A percentile compares a stretch with the other conserved stretches of the same genome.
Conservation (phyloP, 2,888 invertebrate species). For the Labia minor region DNA sequence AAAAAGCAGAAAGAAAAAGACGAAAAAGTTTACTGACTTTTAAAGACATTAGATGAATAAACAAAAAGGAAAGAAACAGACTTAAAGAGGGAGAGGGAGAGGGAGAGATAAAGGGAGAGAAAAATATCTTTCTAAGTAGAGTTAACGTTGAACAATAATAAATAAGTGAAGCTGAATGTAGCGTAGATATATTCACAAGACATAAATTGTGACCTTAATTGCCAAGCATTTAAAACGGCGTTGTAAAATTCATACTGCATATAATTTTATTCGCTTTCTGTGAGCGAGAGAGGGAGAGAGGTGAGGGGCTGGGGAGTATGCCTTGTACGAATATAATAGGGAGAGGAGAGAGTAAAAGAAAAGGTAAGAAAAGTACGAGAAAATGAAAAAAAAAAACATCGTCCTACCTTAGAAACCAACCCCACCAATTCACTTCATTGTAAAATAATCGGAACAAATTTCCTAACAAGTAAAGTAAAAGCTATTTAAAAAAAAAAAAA, state of each 20-base stretch:
- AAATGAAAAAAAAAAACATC: too few relatives aligned
- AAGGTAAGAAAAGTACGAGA: too few relatives aligned
- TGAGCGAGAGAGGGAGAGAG: not conserved
- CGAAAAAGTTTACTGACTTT: not conserved
- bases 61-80: not conserved
- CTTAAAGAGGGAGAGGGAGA: too few relatives aligned
- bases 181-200: slow-evolving; percentile 7
- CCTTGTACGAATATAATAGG: not conserved
- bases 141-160: slow-evolving; percentile 13
- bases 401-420: too few relatives aligned
- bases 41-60: not conserved
- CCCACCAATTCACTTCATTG: too few relatives aligned
- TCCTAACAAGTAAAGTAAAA: too few relatives aligned
- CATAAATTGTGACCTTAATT: slow-evolving; percentile 13
- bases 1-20: too few relatives aligned
- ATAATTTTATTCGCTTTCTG: slow-evolving; percentile 13
- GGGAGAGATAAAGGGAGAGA: too few relatives aligned
- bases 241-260: slow-evolving; percentile 13
- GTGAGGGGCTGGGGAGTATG: not conserved
- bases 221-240: slow-evolving; percentile 8
- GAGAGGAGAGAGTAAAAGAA: too few relatives aligned
- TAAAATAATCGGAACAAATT: too few relatives aligned
- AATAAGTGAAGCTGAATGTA: slow-evolving; percentile 13
- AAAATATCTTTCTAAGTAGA: slow-evolving; percentile 9
- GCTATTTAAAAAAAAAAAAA: too few relatives aligned